Conservation (phyloP, 2,113 vertebrate species). For the Antechinus stuartii region DNA sequence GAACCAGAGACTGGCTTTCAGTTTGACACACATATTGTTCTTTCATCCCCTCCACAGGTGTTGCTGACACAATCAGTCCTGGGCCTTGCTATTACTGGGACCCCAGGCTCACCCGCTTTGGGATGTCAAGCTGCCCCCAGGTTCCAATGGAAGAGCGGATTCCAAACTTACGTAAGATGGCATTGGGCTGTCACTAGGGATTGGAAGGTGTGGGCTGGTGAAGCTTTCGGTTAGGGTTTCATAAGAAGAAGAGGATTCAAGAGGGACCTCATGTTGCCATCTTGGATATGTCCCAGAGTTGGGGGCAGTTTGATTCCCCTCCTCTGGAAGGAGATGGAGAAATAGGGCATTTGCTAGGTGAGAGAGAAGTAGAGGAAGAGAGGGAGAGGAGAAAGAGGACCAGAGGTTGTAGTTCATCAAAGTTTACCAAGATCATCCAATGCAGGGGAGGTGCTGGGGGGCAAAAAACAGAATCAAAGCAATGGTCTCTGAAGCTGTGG, state of each 20-base stretch:
- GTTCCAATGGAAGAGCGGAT: constrained; percentile 59
- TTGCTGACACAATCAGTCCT: not conserved
- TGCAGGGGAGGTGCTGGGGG: not conserved
- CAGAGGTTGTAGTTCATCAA: not conserved
- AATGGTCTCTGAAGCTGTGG: not conserved
- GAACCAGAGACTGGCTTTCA: not conserved
- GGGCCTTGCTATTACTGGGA: constrained; percentile 64
- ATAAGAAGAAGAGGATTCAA: not conserved
- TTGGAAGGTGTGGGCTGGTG: not conserved
- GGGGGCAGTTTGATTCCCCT: not conserved
- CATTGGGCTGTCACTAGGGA: not conserved
- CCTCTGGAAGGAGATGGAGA: not conserved
- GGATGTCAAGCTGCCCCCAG: constrained; percentile 66
- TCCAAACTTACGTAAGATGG: constrained; percentile 64
- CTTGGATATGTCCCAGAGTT: not conserved
- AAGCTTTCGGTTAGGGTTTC: not conserved
- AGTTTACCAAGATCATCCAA: not conserved
- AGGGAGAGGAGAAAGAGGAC: not conserved
- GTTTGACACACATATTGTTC: not conserved
- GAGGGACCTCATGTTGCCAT: not conserved
- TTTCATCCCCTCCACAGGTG: constrained; percentile 38
- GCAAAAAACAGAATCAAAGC: not conserved
- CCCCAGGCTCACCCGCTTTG: constrained; percentile 69
- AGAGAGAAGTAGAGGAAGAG: not conserved
- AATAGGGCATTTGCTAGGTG: not conserved